Evolutionary conservation across 2,888 invertebrate species (phyloP).

Genomic region (Ichneumon xanthorius): DNA sequence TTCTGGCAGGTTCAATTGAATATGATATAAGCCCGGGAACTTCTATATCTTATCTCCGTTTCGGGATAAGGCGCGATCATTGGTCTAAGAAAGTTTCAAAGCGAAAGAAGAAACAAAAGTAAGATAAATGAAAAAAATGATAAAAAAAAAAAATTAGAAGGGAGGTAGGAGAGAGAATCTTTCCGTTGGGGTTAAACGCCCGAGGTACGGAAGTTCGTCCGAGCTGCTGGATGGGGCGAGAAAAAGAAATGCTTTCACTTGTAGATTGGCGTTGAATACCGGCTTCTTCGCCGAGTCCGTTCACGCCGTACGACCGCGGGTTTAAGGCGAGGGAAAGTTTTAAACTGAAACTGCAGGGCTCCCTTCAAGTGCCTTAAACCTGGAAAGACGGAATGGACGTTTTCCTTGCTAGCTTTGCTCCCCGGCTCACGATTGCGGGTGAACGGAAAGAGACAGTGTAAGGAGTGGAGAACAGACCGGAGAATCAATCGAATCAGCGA

Average conservation of each 20-base stretch:
- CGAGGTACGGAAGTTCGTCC: constrained; percentile 46
- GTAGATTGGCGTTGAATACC: constrained; percentile 64
- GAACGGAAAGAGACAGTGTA: constrained; percentile 14
- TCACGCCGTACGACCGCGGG: constrained; percentile 14
- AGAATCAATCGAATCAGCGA: constrained; percentile 78
- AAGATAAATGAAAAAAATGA: constrained; percentile 20
- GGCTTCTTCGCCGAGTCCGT: constrained; percentile 28
- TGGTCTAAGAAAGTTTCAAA: constrained; percentile 66
- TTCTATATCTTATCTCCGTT: constrained; percentile 9
- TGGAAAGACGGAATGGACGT: constrained; percentile 37
- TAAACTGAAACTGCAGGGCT: constrained; percentile 49
- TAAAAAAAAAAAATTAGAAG: constrained; percentile 37
- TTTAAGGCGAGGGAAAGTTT: constrained; percentile 46
- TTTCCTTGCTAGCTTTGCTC: constrained; percentile 24
- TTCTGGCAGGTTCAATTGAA: neutral
- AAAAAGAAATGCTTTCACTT: constrained; percentile 60
- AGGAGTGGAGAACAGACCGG: constrained; percentile 22
- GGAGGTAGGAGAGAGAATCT: constrained; percentile 49
- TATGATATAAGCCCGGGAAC: neutral
- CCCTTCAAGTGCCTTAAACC: constrained; percentile 32
- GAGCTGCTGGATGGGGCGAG: constrained; percentile 11
- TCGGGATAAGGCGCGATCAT: constrained; percentile 40
- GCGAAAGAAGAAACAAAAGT: constrained; percentile 37
- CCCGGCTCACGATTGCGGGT: constrained; percentile 36
- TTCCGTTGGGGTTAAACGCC: constrained; percentile 46